Base-by-base conservation (phyloP, 2,113 vertebrate species). In the Nothobranchius kuhntae region DNA sequence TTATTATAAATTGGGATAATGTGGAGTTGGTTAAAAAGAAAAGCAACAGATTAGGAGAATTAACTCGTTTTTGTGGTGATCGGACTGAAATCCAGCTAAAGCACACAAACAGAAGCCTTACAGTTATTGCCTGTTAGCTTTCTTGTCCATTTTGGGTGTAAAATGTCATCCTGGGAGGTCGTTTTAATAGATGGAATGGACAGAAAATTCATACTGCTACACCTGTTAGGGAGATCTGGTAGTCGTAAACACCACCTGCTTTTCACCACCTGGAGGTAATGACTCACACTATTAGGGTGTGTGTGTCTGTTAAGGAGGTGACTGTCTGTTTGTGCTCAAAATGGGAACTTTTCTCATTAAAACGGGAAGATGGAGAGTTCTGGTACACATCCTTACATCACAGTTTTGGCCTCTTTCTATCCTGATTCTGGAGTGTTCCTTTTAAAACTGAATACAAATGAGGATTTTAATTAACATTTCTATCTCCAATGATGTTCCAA, bases 211-310 rank as follows among this genome's bases (percentile, higher is more conserved):
- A 48, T 53, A 57, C 48, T 24, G n/a, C n/a, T 54, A 53, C 62
- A 71, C 65, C 59, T 82, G 71, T 63, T 67, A 11, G 24, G 46
- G 63, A 64, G 62, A 66, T 75, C 36, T 35, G 50, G 46, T 56
- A 6, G 64, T 57, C 54, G 30, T 78, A 60, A 54, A 62, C 48
- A 47, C 80, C 76, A 77, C 72, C 76, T 85, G 78, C 65, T 55
- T 52, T n/a, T 40, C 59, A 45, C 68, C 76, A 78, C 73, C 73
- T 81, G 82, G 51, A 80, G 68, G 45, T 61, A 75, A 60, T 86
- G 82, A 81, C 65, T 81, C 77, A 66, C 62, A 26, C 53, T 57
- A 50, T 72, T 40, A 58, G 40, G 2, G 53, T 53, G 17, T 38
- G 1, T 63, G 11, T 45, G 46, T 64, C 26, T 46, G 17, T 46